phyloP scores from a whole-genome alignment of 2,113 vertebrate genomes.

The Tiliqua scincoides region DNA sequence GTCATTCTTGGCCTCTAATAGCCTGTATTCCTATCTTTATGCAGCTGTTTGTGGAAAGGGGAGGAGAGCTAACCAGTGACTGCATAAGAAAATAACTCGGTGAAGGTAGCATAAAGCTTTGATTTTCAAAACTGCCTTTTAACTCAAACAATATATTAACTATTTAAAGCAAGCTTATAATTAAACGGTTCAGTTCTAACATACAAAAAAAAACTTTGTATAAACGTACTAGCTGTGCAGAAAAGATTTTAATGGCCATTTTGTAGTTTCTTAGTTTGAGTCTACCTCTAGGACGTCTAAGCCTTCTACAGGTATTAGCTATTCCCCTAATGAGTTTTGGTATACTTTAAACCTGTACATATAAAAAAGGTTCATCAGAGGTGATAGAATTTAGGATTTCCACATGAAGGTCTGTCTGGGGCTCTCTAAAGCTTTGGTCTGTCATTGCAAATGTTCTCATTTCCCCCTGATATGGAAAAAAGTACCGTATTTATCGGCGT shows the following conservation, averaged over 20 bases:
- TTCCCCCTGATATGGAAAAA: too few species aligned
- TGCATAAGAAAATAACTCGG: not conserved
- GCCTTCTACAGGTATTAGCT: not conserved
- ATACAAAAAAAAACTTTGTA: not conserved
- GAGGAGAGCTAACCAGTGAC: not conserved
- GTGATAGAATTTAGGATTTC: too few species aligned
- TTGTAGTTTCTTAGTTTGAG: not conserved
- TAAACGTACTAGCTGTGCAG: not conserved
- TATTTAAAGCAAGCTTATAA: not conserved
- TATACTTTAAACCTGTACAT: too few species aligned
- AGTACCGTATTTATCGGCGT: too few species aligned
- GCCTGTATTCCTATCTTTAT: constrained; percentile 25
- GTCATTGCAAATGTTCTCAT: too few species aligned
- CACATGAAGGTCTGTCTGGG: too few species aligned
- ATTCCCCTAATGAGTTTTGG: too few species aligned
- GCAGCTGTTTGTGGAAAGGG: not conserved
- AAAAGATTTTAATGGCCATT: not conserved
- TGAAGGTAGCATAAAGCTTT: not conserved
- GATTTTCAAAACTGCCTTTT: not conserved
- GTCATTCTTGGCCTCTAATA: constrained; percentile 44
- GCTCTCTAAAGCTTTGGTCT: too few species aligned
- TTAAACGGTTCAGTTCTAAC: not conserved
- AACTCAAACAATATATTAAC: not conserved
- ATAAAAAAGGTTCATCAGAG: too few species aligned
- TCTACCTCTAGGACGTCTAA: not conserved